These are phyloP conservation scores for Saimiri boliviensis DNA, from an alignment of 2,113 vertebrate genomes.

Conservation along the genomic window DNA sequence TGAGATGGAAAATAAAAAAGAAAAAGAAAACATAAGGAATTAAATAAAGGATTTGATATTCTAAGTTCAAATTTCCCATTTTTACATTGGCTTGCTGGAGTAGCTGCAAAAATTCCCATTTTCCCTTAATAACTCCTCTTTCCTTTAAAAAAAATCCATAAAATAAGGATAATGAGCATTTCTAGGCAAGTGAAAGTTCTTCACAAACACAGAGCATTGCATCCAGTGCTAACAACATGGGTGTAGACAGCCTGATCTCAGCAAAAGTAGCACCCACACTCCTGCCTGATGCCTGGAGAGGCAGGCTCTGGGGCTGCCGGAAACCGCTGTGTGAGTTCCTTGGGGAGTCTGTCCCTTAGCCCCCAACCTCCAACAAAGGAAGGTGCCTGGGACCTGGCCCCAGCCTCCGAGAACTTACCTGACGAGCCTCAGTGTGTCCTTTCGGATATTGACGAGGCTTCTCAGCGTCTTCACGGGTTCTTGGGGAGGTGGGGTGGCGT, in stretches of 20 bases:
- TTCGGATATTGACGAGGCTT: constrained; percentile 98
- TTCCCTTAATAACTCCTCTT: not conserved
- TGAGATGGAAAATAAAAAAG: not conserved
- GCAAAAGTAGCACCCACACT: accelerated
- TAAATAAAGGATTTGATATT: not conserved
- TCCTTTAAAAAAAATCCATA: not conserved
- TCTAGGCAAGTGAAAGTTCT: not conserved
- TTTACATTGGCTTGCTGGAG: not conserved
- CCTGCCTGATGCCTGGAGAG: no score
- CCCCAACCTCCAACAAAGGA: no score
- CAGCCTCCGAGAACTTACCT: constrained; percentile 83
- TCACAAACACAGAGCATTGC: not conserved
- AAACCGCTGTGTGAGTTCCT: not conserved
- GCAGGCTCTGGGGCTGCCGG: not conserved
- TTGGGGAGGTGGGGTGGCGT: constrained; percentile 96
- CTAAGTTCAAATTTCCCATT: not conserved
- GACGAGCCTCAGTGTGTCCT: constrained; percentile 96
- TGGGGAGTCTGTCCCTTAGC: not conserved
- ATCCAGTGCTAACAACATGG: not conserved
- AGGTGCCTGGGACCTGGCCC: not conserved
- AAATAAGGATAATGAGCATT: not conserved
- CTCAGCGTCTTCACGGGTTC: constrained; percentile 98
- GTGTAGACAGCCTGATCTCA: accelerated
- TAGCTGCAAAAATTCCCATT: not conserved
- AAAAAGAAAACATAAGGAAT: not conserved